These are phyloP conservation scores for Delia radicum DNA, from an alignment of 1,140 invertebrate species.

Conservation along the genomic window DNA sequence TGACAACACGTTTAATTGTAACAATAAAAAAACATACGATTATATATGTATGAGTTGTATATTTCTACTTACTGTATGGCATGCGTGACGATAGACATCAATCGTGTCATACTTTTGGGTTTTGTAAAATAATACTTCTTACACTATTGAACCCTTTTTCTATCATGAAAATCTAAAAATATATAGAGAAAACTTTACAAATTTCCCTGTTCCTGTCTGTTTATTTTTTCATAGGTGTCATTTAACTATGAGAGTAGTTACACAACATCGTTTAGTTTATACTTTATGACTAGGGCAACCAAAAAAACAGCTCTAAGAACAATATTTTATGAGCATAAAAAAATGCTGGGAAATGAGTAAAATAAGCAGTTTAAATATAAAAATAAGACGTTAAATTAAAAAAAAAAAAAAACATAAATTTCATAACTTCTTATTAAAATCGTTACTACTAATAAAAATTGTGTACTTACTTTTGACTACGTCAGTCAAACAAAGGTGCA, in stretches of 20 bases:
- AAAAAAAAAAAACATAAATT: too few relatives aligned
- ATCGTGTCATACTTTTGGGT: conserved; percentile 2
- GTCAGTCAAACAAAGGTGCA: too few relatives aligned
- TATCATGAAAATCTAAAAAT: not conserved
- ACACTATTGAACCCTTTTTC: not conserved
- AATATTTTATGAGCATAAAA: too few relatives aligned
- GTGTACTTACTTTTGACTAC: too few relatives aligned
- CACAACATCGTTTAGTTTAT: conserved; percentile 11
- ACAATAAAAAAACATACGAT: not conserved
- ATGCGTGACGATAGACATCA: conserved; percentile 10
- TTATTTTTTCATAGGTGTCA: not conserved
- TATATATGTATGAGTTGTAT: not conserved
- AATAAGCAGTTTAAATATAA: too few relatives aligned
- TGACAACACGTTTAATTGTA: not conserved
- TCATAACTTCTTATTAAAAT: too few relatives aligned
- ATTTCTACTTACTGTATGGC: conserved; percentile 1
- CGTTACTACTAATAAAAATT: too few relatives aligned
- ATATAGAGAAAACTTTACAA: too few relatives aligned
- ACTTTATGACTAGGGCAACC: not conserved
- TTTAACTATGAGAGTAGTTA: not conserved
- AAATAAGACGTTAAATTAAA: too few relatives aligned
- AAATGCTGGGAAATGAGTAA: too few relatives aligned
- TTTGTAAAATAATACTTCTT: not conserved
- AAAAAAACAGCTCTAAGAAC: not conserved
- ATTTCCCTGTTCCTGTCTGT: not conserved